Base-by-base conservation (phyloP, 2,797 vertebrate species). In the Sebastes iracundus region DNA sequence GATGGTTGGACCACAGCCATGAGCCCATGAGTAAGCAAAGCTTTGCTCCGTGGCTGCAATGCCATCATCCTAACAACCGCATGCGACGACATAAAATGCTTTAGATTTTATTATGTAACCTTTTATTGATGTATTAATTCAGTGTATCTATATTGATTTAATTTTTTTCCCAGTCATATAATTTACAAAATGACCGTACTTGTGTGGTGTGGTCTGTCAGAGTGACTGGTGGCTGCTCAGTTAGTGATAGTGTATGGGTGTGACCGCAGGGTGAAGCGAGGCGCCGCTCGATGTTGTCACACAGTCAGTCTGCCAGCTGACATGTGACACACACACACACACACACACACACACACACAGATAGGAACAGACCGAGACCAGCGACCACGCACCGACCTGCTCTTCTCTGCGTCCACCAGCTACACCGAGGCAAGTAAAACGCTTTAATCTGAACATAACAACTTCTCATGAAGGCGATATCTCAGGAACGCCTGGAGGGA, bases 401-500 rank as follows among this genome's bases (percentile, higher is more conserved):
- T 42, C 46, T 38, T 22, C 62, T n/a, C 27, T 53, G 63, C 63
- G 2, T 14, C 70, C 30, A 66, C 7, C 64, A 77, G 46, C 49
- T n/a, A 63, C 38, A 52, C 42, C 1, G 20, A 81, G 84, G 84
- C 62, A 83, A 81, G 84, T 83, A 83, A 13, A 42, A 1, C 46
- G 9, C 60, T 73, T 53, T 52, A 16, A 49, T 16, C 2, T 28
- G 1, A 46, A 25, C 1, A 30, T 67, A 11, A 46, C 13, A 11
- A 46, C 13, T 11, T 46, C 16, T 46, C 16, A 18, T 16, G 42
- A 46, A 46, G 6, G 42, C 16, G 42, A 46, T 46, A 46, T 18
- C 16, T 46, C 42, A 46, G 42, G 42, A 46, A 46, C 16, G 6
- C 14, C 42, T 46, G 42, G 42, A 46, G 16, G 42, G 42, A 46